These are phyloP conservation scores for Pogonophryne albipinna DNA, from an alignment of 2,797 vertebrate genomes.

Conservation along the genomic window DNA sequence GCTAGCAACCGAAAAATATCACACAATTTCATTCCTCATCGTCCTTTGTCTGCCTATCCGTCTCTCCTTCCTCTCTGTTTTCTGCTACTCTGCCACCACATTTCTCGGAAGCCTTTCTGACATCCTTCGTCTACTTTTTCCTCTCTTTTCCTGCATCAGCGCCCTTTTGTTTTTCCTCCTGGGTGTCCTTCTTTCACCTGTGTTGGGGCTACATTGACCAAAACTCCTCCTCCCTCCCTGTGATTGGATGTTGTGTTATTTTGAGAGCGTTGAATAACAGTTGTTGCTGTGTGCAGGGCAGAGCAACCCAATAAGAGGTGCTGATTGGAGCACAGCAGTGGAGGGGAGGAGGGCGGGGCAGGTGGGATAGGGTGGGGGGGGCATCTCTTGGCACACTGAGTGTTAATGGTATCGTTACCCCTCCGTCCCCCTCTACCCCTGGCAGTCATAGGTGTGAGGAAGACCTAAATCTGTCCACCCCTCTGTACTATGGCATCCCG, in stretches of 20 bases:
- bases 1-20: constrained; percentile 72
- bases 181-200: constrained; percentile 53
- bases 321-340: constrained; percentile 73
- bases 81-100: constrained; percentile 28
- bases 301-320: constrained; percentile 63
- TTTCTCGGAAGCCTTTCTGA: not conserved
- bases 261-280: constrained; percentile 79
- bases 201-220: constrained; percentile 49
- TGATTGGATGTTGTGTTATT: constrained; percentile 82
- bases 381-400: constrained; percentile 71
- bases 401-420: constrained; percentile 82
- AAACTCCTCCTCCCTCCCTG: constrained; percentile 32
- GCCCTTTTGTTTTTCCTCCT: constrained; percentile 12
- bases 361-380: constrained; percentile 25
- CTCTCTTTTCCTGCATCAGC: not conserved
- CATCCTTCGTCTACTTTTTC: not conserved
- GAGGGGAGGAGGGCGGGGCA: constrained; percentile 3
- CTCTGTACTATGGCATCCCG: constrained; percentile 85
- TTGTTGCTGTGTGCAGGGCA: constrained; percentile 80
- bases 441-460: constrained; percentile 81
- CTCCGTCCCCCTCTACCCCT: constrained; percentile 55
- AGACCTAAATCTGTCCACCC: constrained; percentile 83
- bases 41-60: constrained; percentile 27
- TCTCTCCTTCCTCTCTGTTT: constrained; percentile 18
- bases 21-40: constrained; percentile 52